Evolutionary conservation across 1,140 invertebrate genomes (phyloP), one percentile per base, ranked within the genome.

Genomic region (Hycleus cichorii): DNA sequence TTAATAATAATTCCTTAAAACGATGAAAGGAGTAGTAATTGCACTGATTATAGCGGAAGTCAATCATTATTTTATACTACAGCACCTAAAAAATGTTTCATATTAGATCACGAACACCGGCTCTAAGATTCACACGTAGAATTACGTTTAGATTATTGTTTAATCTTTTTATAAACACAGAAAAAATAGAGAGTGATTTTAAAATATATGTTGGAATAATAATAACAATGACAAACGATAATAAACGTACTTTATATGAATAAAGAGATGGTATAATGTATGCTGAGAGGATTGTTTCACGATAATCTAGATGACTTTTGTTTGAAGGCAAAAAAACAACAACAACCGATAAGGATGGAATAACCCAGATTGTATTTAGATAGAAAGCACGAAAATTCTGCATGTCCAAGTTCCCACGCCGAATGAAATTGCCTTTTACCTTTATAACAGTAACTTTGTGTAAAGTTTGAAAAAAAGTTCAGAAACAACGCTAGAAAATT

Each of bases 321-420:
- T 32, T 32, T 32, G 32, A 32, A 32, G 18, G 18, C 18, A 18
- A 1, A 18, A 18, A 18, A 18, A 18, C 18, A 18, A 32, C 44
- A 26, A 53, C 25, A 53, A 32, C 43, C 51, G 51, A 53, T 53
- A 53, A 53, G 32, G 32, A n/a, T 45, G 45, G 52, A 55, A n/a
- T 55, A 55, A 55, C 52, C 52, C 45, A 55, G 52, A 55, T 55
- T 55, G 45, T 45, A 53, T 55, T 55, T 55, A 55, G 52, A 55
- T 55, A 55, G 52, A 55, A 53, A 55, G 46, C 52, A 55, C 44
- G 52, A 47, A 55, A 55, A 55, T 46, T 55, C 52, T 55, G 52
- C 52, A 55, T 55, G 45, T 39, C 39, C 52, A 47, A 24, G 52
- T 55, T 55, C 45, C 45, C 52, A 53, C 51, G 51, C 43, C 44